Conservation (phyloP, 2,113 vertebrate species). For the Laticauda laticaudata region DNA sequence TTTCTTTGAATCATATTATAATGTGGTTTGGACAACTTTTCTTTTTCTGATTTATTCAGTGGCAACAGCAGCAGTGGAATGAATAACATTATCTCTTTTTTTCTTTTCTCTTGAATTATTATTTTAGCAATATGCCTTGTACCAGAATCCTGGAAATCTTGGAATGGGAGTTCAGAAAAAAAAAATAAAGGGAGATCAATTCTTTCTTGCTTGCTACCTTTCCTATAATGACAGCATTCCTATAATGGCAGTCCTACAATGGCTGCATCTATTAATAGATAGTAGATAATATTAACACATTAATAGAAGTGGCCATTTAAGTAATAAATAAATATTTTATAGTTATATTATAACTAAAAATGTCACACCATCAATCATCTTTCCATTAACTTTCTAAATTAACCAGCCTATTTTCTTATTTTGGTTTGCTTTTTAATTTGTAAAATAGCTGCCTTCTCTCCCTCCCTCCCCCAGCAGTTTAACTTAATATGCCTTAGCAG, state of each 20-base stretch:
- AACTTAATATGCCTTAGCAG: neutral
- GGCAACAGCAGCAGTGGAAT: neutral
- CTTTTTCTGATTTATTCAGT: neutral
- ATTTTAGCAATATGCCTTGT: neutral
- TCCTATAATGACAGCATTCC: neutral
- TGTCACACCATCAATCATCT: neutral
- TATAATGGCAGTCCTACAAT: neutral
- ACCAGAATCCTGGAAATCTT: neutral
- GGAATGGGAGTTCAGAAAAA: neutral
- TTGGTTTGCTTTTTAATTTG: neutral
- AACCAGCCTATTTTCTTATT: neutral
- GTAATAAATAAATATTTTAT: neutral
- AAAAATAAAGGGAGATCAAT: neutral
- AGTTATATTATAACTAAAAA: neutral
- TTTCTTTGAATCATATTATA: neutral
- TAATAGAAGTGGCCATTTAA: neutral
- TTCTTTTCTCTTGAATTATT: neutral
- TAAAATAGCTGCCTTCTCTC: neutral
- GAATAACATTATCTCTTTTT: neutral
- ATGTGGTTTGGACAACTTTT: neutral
- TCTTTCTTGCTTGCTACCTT: neutral
- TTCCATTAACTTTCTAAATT: neutral
- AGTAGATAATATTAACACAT: too few species aligned
- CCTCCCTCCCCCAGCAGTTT: neutral
- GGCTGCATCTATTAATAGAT: neutral